Conservation (phyloP, 2,797 vertebrate species). For the Chaenodraco wilsoni region DNA sequence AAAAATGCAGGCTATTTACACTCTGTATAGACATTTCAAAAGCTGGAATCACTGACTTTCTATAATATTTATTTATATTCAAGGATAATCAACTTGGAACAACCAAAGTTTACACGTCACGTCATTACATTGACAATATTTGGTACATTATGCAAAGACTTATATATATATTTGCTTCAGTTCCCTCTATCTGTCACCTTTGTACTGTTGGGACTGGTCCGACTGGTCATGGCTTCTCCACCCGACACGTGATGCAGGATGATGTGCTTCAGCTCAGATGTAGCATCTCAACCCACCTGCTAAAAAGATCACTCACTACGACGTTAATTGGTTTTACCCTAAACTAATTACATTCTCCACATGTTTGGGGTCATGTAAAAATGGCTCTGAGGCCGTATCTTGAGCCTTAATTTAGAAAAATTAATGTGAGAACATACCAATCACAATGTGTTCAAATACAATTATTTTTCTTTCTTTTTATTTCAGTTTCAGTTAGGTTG, state of each 20-base stretch:
- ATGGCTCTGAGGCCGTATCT: not conserved
- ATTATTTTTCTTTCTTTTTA: no score
- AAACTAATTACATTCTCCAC: conserved; percentile 31
- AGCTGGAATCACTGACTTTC: no score
- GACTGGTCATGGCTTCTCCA: no score
- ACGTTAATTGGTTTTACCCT: conserved; percentile 34
- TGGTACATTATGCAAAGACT: not conserved
- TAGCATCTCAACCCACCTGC: conserved; percentile 24
- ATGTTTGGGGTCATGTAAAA: not conserved
- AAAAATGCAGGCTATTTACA: not conserved
- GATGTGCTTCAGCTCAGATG: not conserved
- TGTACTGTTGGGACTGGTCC: no score
- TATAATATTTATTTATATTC: no score
- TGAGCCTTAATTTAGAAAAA: not conserved
- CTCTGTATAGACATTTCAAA: not conserved
- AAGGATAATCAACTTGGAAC: not conserved
- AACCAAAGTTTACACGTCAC: no score
- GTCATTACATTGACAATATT: no score
- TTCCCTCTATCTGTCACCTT: not conserved
- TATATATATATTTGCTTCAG: not conserved
- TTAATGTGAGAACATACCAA: not conserved
- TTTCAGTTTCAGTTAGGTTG: no score
- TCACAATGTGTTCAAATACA: no score
- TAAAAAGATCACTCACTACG: conserved; percentile 29
- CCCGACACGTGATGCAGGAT: not conserved